Percentiles rank a stretch among this genome's conserved stretches.
Conservation (phyloP, 2,113 vertebrate species). For the Canis aureus region DNA sequence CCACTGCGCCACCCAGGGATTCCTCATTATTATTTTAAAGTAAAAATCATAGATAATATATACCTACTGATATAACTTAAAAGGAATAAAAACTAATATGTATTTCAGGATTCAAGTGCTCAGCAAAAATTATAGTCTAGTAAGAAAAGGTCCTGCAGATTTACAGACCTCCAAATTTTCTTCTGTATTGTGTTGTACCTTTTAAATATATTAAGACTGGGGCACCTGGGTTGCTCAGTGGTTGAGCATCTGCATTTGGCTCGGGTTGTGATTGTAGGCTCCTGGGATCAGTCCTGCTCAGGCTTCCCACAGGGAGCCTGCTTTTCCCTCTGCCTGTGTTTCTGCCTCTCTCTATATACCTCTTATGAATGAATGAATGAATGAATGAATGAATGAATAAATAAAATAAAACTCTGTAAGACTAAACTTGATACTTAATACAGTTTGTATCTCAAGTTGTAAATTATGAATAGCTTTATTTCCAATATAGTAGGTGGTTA, state of each 20-base stretch:
- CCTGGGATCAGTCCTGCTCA: too few species aligned
- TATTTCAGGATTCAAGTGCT: background rate
- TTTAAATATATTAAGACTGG: background rate
- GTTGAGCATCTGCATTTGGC: too few species aligned
- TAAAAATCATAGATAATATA: background rate
- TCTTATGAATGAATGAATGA: too few species aligned
- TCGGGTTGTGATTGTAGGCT: too few species aligned
- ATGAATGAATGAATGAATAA: too few species aligned
- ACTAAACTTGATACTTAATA: background rate
- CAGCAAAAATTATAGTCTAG: background rate
- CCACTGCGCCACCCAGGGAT: too few species aligned
- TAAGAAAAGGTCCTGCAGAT: background rate
- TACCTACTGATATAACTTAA: background rate
- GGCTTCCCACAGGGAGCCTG: too few species aligned
- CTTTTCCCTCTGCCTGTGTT: too few species aligned
- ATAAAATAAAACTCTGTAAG: background rate
- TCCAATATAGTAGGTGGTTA: background rate
- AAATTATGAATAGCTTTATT: constrained; percentile 37
- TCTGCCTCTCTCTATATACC: too few species aligned
- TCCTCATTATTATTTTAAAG: background rate
- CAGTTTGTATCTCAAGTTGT: background rate
- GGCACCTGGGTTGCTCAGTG: too few species aligned
- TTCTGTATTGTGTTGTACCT: background rate
- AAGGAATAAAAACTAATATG: background rate
- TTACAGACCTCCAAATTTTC: background rate